phyloP scores from a whole-genome alignment of 2,888 invertebrate species.

The Celastrina argiolus region DNA sequence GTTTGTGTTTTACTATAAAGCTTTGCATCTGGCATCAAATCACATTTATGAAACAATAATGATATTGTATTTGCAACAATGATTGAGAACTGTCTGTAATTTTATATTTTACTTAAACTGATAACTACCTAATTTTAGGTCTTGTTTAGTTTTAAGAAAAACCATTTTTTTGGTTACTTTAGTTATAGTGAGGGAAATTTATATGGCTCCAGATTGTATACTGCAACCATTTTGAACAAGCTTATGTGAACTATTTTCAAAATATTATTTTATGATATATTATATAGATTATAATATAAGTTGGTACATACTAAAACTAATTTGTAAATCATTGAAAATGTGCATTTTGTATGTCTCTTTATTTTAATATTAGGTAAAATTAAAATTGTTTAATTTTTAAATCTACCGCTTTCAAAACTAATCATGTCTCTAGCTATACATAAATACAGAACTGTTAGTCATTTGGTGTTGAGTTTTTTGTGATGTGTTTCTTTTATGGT shows the following conservation, averaged over 20 bases:
- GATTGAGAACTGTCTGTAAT: neutral
- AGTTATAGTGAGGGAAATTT: conserved; percentile 6
- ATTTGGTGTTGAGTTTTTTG: too few species aligned
- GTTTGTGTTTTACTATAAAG: too few species aligned
- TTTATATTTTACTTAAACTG: neutral
- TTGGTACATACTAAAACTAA: neutral
- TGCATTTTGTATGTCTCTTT: neutral
- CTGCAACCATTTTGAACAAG: neutral
- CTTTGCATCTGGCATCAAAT: neutral
- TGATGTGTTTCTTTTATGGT: too few species aligned
- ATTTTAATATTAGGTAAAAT: neutral
- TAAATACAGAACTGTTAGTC: too few species aligned
- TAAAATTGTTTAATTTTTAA: too few species aligned
- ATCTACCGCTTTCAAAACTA: too few species aligned
- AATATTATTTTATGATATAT: too few species aligned
- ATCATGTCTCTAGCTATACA: too few species aligned
- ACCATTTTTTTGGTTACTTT: conserved; percentile 11
- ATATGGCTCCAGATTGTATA: neutral
- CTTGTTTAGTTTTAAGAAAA: conserved; percentile 2
- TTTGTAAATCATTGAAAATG: neutral
- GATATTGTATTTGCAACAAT: neutral
- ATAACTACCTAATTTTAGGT: conserved; percentile 15
- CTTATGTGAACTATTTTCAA: too few species aligned
- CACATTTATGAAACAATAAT: too few species aligned
- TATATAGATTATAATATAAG: too few species aligned